phyloP scores from a whole-genome alignment of 2,113 vertebrate genomes.

The Potamarius usumacintae region DNA sequence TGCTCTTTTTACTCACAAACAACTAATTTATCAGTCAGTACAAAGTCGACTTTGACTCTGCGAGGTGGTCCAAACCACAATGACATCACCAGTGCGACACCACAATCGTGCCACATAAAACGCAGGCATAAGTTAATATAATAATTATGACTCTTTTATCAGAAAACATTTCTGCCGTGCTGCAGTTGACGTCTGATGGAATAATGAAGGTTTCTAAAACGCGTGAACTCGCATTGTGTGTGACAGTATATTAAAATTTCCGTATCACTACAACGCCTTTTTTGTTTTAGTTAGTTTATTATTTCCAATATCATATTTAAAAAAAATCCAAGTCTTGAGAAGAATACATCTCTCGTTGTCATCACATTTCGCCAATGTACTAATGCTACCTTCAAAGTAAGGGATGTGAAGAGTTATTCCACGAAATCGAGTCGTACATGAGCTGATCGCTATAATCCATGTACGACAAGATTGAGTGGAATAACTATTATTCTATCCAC shows the following conservation, averaged over 20 bases:
- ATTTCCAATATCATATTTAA: background rate
- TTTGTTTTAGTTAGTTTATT: background rate
- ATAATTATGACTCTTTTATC: background rate
- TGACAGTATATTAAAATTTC: background rate
- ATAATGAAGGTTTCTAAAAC: background rate
- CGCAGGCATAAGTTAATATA: too few relatives aligned
- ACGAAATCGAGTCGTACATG: too few relatives aligned
- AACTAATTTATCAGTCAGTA: background rate
- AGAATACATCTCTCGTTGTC: background rate
- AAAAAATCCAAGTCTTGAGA: background rate
- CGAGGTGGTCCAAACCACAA: background rate
- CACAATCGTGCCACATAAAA: background rate
- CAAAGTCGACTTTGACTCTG: constrained; percentile 8
- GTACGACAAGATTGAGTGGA: too few relatives aligned
- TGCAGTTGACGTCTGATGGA: background rate
- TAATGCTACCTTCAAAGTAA: background rate
- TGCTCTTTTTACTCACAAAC: background rate
- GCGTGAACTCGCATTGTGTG: background rate
- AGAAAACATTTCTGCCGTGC: background rate
- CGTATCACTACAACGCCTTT: background rate
- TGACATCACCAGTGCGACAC: background rate
- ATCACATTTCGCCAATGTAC: background rate
- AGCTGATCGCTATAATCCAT: too few relatives aligned
- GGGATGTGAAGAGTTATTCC: background rate
- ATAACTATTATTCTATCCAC: too few relatives aligned